phyloP scores from a whole-genome alignment of 2,797 vertebrate genomes.

The Argentina silus region DNA sequence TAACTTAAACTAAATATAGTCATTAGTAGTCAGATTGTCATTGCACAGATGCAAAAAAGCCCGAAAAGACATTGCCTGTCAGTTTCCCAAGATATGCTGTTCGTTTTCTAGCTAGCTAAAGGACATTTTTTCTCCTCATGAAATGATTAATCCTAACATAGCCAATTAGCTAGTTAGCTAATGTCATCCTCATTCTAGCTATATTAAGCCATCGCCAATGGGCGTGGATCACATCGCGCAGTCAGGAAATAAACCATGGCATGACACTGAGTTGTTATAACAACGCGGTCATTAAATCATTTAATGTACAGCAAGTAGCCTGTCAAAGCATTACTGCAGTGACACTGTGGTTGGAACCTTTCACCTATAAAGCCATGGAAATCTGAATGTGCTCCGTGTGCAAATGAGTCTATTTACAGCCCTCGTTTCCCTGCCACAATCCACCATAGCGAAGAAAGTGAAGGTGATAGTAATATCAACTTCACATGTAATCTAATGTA shows the following conservation, averaged over 20 bases:
- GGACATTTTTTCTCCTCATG: too few relatives aligned
- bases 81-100: too few relatives aligned
- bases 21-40: neutral
- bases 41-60: neutral
- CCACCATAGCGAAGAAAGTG: neutral
- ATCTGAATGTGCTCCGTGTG: conserved; percentile 6
- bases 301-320: too few relatives aligned
- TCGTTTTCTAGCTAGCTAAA: neutral
- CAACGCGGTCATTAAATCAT: too few relatives aligned
- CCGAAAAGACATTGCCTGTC: neutral
- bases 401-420: conserved; percentile 23
- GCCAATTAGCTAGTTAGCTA: conserved; percentile 57
- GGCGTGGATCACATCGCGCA: conserved; percentile 60
- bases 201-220: conserved; percentile 49
- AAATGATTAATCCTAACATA: conserved; percentile 21
- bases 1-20: neutral
- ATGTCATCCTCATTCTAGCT: conserved; percentile 13
- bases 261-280: neutral
- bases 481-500: neutral
- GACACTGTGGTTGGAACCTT: conserved; percentile 18
- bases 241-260: neutral
- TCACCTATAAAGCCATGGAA: conserved; percentile 11
- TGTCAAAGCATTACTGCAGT: neutral
- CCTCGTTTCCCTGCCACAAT: neutral
- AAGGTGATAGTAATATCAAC: neutral